Base-by-base conservation (phyloP, 2,888 invertebrate species). In the Pollenia amentaria region DNA sequence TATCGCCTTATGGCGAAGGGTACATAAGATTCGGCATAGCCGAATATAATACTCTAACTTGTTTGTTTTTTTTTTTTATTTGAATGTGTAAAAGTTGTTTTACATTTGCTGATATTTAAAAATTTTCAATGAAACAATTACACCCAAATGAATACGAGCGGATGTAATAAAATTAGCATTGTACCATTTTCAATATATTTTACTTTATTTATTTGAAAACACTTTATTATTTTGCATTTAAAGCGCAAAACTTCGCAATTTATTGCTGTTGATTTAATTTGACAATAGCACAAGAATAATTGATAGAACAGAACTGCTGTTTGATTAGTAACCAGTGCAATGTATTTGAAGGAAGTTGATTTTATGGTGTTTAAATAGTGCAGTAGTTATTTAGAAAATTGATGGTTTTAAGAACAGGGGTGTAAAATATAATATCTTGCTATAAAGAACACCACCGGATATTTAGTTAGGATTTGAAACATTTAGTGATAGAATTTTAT, bases 121-220 rank as follows among this genome's bases (percentile, higher is more conserved):
- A 55, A 29, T 62, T 29, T 18, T 72, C 64, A 14, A 7, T 10
- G 18, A 60, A 70, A 42, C 40, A 51, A 44, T 76, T 44, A 14
- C 29, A 51, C 42, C 44, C 62, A 44, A 44, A 64, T 80, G 53
- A 40, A 64, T 46, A 53, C 55, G 29, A 29, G 29, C 29, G 40
- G 55, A 46, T 55, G 64, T 53, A 55, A 65, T 73, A 55, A 72
- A 72, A 65, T 65, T 64, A 46, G 38, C 60, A 78, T n/a, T 40
- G 18, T 10, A 60, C 18, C 67, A 69, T 11, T 55, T 67, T 46
- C 38, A 38, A 46, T 53, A n/a, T 44, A 11, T 12, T 38, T 53
- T 44, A 11, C 8, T 38, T 53, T 40, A 12, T 51, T 51, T 62
- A 38, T 46, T 76, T 16, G 42, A 14, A 4, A 21, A 10, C 11